phyloP scores from a whole-genome alignment of 2,113 vertebrate species.

The Ornithorhynchus anatinus region DNA sequence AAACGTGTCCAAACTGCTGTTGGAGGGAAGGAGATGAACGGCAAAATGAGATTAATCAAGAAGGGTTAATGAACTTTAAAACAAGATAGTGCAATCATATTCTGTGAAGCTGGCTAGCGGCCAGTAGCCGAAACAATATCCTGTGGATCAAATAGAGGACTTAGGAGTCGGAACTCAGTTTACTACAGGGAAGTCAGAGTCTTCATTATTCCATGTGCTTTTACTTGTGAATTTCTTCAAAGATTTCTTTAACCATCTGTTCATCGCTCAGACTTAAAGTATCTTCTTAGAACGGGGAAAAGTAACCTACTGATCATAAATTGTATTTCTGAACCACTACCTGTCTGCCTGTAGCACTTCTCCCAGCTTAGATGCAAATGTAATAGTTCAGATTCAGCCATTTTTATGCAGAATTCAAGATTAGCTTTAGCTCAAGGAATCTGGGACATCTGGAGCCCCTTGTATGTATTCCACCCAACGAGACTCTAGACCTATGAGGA shows the following conservation, averaged over 20 bases:
- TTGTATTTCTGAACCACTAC: conserved; percentile 30
- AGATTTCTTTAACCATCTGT: not conserved
- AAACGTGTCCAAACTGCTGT: not conserved
- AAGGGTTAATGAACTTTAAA: not conserved
- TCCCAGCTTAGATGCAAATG: conserved; percentile 47
- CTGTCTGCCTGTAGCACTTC: conserved; percentile 10
- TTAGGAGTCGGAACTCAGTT: not conserved
- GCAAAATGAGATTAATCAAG: not conserved
- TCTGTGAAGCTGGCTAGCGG: not conserved
- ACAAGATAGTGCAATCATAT: not conserved
- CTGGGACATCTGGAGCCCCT: not conserved
- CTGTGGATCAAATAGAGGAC: not conserved
- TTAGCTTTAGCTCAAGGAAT: conserved; percentile 7
- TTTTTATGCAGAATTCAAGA: conserved; percentile 10
- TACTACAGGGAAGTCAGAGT: not conserved
- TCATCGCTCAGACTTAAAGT: conserved; percentile 30
- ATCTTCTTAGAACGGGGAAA: not conserved
- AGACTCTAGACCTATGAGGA: not conserved
- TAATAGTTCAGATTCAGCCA: conserved; percentile 14
- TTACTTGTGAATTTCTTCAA: conserved; percentile 8
- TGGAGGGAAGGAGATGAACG: not conserved
- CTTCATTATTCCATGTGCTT: conserved; percentile 26
- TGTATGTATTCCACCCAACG: not conserved
- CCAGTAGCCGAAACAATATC: not conserved
- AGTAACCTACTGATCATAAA: conserved; percentile 36